These are phyloP conservation scores for Hiodon tergisus DNA, from an alignment of 2,113 vertebrate species.

Conservation along the genomic window DNA sequence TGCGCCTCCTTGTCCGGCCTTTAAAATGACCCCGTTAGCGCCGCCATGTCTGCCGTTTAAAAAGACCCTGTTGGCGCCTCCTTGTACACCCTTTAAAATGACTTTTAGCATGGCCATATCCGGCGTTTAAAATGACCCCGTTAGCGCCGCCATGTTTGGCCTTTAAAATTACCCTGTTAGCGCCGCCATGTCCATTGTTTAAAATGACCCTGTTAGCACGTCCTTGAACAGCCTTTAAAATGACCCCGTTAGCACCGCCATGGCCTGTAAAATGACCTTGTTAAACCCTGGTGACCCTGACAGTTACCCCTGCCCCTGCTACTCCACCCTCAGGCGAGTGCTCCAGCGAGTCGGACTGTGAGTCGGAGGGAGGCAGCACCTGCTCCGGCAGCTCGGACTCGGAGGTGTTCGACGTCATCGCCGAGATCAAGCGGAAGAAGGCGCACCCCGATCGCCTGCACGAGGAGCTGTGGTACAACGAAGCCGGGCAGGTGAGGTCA, in stretches of 20 bases:
- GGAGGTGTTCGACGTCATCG: slow-evolving; percentile 93
- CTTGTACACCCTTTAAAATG: too few species aligned
- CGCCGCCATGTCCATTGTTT: background rate
- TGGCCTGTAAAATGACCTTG: background rate
- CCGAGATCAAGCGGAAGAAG: slow-evolving; percentile 96
- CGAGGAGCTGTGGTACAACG: slow-evolving; percentile 97
- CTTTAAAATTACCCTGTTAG: background rate
- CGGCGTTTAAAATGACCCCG: too few species aligned
- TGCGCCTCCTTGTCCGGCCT: slow-evolving; percentile 12
- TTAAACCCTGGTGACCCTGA: background rate
- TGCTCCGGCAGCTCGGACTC: slow-evolving; percentile 93
- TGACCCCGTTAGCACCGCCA: slow-evolving; percentile 39
- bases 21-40: background rate
- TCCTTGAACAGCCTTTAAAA: too few species aligned
- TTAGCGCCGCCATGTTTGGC: slow-evolving; percentile 12
- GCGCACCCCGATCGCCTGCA: slow-evolving; percentile 95
- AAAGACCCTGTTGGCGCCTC: too few species aligned
- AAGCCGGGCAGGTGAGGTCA: slow-evolving; percentile 82
- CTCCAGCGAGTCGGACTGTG: slow-evolving; percentile 89
- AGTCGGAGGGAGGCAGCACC: slow-evolving; percentile 82
- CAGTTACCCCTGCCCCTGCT: background rate
- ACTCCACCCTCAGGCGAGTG: slow-evolving; percentile 55
- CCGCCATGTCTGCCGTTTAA: background rate
- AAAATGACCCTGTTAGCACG: too few species aligned
- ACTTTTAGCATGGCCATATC: too few species aligned